Base-by-base conservation (phyloP, 2,113 vertebrate genomes). In the Thryonomys swinderianus region DNA sequence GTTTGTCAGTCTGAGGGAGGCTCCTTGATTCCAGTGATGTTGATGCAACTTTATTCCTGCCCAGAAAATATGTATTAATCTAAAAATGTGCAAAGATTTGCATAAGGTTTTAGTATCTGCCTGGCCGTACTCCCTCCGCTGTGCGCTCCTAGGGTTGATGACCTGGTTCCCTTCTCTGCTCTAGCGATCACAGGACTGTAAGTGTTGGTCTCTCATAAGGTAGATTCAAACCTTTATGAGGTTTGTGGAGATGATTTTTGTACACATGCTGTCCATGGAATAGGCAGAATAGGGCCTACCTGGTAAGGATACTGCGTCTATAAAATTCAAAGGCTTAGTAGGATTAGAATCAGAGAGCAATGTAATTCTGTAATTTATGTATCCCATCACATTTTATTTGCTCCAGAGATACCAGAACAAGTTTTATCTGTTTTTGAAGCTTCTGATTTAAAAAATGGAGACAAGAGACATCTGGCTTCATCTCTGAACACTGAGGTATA, bases 401-500 rank as follows among this genome's bases (percentile, higher is more conserved):
- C 73, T 84, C 20, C 8, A 42, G 7, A 64, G 23, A 61, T 91
- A 86, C 23, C 40, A 86, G 74, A 89, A 32, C 25, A 95, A 80
- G 88, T 86, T 25, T 16, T 81, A 7, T 71, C 32, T 71, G 40
- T 87, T 90, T 88, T 21, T 90, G 74, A 96, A 91, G 34, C n/a
- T 23, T 69, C 69, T 37, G n/a, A 62, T 88, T 78, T 74, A 88
- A 83, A 84, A 73, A 40, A 73, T 10, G n/a, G 67, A 67, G 3
- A 14, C 17, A 32, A 23, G 6, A 55, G 61, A 66, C 7, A 51
- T 69, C 27, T 62, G 20, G 37, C 25, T 84, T 93, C 64, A 34
- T 69, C 37, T 59, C 17, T 51, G 16, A 84, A 18, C 4, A 45
- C 5, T n/a, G 1, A 21, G 48, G n/a, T 23, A 40, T 18, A 64